Evolutionary conservation across 1,140 invertebrate genomes (phyloP), one percentile per base, ranked within the genome.

Genomic region (Drosophila bocki): DNA sequence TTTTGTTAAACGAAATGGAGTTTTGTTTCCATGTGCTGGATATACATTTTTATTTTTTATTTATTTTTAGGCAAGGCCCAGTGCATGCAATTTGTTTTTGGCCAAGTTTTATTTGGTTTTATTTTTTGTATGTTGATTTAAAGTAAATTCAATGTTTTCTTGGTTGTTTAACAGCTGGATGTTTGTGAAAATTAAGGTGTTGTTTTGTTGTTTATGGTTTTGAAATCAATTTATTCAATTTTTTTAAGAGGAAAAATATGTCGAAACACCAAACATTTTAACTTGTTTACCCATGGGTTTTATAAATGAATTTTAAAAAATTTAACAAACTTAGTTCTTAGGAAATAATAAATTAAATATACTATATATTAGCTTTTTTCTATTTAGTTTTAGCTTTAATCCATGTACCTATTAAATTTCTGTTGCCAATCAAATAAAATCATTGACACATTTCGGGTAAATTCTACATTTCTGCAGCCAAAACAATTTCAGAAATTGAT

Each of bases 401-500:
- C 17, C 15, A 7, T 22, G 15, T 12, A 15, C 15, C 33, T n/a
- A 51, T 51, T 62, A 29, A 59, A 69, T 15, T 54, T 53, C 26
- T 41, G 9, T 41, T 72, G 33, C 29, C 13, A 42, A 12, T 19
- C 32, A 48, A 74, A 75, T 47, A 39, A 60, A 32, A 62, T 29
- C 58, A 62, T 63, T 75, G 71, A 75, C 71, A 75, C 71, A 74
- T 74, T 74, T 56, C 69, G 42, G 39, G 37, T 48, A 54, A 69
- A 68, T 39, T 29, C 26, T 29, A 13, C 65, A 71, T 41, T 45
- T 41, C 17, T 69, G 67, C 37, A 29, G 47, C 29, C 69, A 75
- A 58, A 63, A 65, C 74, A 57, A 57, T 75, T 64, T 57, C 71
- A 50, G 54, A 76, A 65, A 76, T 57, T 50, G 70, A 56, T 76